Evolutionary conservation across 2,113 vertebrate species (phyloP).

Genomic region (Eulemur macaco): DNA sequence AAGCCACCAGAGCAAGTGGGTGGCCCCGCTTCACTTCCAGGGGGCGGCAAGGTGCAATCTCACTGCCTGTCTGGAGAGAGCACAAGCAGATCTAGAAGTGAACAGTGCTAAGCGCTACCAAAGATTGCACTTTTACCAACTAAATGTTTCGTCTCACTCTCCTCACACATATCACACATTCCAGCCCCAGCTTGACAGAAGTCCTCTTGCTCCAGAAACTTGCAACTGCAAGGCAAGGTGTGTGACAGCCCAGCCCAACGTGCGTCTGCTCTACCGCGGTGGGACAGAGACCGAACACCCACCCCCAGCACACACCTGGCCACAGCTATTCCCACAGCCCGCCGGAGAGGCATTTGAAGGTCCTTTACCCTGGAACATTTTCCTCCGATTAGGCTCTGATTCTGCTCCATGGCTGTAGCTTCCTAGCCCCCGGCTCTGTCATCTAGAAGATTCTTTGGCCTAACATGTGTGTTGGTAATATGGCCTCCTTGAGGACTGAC

Average conservation of each 20-base stretch:
- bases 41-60: rapidly evolving
- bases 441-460: not conserved
- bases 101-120: rapidly evolving
- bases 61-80: not conserved
- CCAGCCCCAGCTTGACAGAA: not conserved
- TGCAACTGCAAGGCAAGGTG: not conserved
- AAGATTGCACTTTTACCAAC: not conserved
- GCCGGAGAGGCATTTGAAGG: not conserved
- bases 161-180: too few species aligned
- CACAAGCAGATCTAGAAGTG: not conserved
- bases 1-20: not conserved
- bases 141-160: not conserved
- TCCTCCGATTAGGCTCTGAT: not conserved
- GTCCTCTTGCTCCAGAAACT: not conserved
- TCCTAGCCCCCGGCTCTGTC: not conserved
- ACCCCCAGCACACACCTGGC: not conserved
- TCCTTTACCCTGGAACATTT: not conserved
- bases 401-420: not conserved
- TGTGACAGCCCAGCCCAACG: rapidly evolving
- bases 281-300: not conserved
- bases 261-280: rapidly evolving
- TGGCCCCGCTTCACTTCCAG: rapidly evolving
- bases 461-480: not conserved
- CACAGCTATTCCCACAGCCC: not conserved
- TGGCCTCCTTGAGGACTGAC: not conserved